These are phyloP conservation scores for Heliocidaris erythrogramma DNA, from an alignment of 35 echinoderm and acorn worm genomes.

Conservation along the genomic window DNA sequence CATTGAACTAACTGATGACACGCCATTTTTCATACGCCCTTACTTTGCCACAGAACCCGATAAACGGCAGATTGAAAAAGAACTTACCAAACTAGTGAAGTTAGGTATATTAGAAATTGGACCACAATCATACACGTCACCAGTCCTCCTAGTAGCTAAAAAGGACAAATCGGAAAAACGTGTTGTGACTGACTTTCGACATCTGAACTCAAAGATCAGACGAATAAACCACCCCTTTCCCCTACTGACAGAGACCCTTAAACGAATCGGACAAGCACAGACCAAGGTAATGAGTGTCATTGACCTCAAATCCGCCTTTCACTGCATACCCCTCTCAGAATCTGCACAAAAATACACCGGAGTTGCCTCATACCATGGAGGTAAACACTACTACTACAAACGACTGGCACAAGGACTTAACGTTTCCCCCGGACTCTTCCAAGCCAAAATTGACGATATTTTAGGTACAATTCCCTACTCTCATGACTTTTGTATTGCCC, in stretches of 20 bases:
- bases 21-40: slow-evolving; percentile 60
- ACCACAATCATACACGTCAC: slow-evolving; percentile 65
- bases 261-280: slow-evolving; percentile 42
- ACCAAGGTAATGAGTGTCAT: slow-evolving; percentile 56
- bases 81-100: slow-evolving; percentile 59
- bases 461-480: no score
- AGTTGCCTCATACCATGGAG: slow-evolving; percentile 65
- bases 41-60: slow-evolving; percentile 50
- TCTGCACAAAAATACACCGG: slow-evolving; percentile 57
- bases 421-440: no score
- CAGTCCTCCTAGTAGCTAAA: slow-evolving; percentile 61
- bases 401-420: slow-evolving; percentile 62
- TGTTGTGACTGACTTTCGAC: slow-evolving; percentile 59
- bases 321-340: slow-evolving; percentile 50
- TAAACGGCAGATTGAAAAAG: slow-evolving; percentile 48
- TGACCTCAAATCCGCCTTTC: slow-evolving; percentile 67
- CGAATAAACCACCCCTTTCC: slow-evolving; percentile 68
- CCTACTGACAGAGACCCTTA: slow-evolving; percentile 52
- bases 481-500: no score
- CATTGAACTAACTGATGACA: slow-evolving; percentile 47
- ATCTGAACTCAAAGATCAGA: slow-evolving; percentile 52
- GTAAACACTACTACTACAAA: no score
- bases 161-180: slow-evolving; percentile 54
- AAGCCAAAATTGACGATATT: no score
- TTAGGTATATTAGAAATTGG: slow-evolving; percentile 59